Evolutionary conservation across 2,888 invertebrate species (phyloP).

Genomic region (Oegoconia quadripuncta): DNA sequence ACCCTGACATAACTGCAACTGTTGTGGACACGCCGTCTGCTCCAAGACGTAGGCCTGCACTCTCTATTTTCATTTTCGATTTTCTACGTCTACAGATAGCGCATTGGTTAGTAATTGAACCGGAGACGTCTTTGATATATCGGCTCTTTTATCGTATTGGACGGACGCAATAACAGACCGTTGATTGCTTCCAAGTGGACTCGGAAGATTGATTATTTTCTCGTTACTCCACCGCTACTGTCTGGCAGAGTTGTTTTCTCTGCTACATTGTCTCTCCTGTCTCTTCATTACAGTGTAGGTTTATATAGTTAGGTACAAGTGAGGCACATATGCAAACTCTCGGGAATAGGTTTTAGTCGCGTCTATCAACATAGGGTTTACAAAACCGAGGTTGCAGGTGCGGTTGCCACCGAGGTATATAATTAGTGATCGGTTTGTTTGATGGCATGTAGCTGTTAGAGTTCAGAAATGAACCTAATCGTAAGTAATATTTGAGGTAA

Average conservation of each 20-base stretch:
- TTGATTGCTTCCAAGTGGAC: constrained; percentile 78
- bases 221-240: constrained; percentile 54
- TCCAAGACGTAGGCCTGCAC: constrained; percentile 45
- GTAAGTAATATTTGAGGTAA: too few species aligned
- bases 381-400: too few species aligned
- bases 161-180: constrained; percentile 75
- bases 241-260: constrained; percentile 49
- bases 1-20: constrained; percentile 11
- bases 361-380: too few species aligned
- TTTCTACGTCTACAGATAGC: constrained; percentile 67
- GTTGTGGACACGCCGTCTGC: constrained; percentile 44
- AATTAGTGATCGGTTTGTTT: too few species aligned
- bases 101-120: constrained; percentile 72
- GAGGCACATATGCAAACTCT: too few species aligned
- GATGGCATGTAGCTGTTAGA: too few species aligned
- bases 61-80: constrained; percentile 68
- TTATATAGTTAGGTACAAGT: too few species aligned
- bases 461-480: too few species aligned
- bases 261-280: constrained; percentile 26
- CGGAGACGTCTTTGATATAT: constrained; percentile 77
- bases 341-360: too few species aligned
- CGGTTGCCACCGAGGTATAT: too few species aligned
- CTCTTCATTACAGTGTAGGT: constrained; percentile 8
- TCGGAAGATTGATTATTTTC: constrained; percentile 77
- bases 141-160: constrained; percentile 75